Conservation (phyloP, 2,113 vertebrate genomes). For the Brachypodius melanocephalos region DNA sequence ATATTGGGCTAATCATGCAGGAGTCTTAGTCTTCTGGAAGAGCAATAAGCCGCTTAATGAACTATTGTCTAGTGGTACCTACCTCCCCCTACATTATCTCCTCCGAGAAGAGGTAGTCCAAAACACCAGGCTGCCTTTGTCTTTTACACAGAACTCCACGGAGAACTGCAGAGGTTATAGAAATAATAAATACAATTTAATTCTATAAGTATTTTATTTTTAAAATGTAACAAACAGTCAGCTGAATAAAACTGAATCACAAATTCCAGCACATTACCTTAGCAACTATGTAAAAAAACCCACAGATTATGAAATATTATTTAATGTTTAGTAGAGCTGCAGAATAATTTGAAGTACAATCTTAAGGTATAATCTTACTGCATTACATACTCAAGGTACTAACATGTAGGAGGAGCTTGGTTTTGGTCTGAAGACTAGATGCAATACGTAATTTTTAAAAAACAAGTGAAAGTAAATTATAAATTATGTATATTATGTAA, state of each 20-base stretch:
- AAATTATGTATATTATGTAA: too few species aligned
- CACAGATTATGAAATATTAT: background rate
- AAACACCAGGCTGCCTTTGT: background rate
- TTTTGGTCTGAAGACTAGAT: background rate
- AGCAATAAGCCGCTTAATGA: background rate
- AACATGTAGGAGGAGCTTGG: background rate
- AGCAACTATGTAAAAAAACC: background rate
- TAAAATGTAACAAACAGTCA: background rate
- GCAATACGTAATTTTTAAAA: background rate
- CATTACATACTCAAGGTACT: background rate
- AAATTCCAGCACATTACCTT: background rate
- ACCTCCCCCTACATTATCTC: background rate
- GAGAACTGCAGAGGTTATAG: background rate
- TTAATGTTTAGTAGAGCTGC: background rate
- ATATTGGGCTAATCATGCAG: background rate
- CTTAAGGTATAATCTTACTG: background rate
- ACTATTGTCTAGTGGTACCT: background rate
- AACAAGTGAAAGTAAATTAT: background rate
- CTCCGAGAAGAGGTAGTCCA: background rate
- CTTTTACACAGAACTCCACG: background rate
- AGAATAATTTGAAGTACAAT: background rate
- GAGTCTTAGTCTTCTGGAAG: background rate
- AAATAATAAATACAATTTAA: background rate
- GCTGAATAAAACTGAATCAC: background rate
- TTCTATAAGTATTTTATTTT: background rate